Evolutionary conservation across 2,888 invertebrate genomes (phyloP), one percentile per base, ranked within the genome.

Genomic region (Latrodectus elegans): DNA sequence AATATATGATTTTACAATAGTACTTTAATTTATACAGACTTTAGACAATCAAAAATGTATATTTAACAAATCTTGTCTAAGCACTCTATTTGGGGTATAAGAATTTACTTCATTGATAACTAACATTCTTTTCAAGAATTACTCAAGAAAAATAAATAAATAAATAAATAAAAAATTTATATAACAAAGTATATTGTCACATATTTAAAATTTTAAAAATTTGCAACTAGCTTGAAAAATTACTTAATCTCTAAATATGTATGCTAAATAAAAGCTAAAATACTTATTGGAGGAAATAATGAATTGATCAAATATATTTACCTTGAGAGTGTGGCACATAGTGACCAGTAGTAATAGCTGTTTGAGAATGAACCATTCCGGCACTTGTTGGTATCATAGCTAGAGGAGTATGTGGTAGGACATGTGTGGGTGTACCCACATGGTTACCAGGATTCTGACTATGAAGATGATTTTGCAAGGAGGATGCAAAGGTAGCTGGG

Each of bases 261-360:
- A n/a, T 64, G 15, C 8, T 11, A 64, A 64, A 64, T n/a, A 64
- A 64, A 64, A n/a, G 15, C 8, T 64, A 64, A 17, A 64, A 64
- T 64, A 8, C 64, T 64, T 8, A 64, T n/a, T 15, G 14, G 64
- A 9, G 15, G 9, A n/a, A 64, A 64, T 15, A 15, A 4, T 60
- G 6, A 60, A 64, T 10, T 10, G 49, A 64, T 52, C 55, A 73
- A 81, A 22, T 65, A n/a, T 53, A 74, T 72, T 77, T 68, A 88
- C 88, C 88, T 85, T 88, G 88, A 49, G 84, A 78, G 74, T 88
- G 88, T 68, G 88, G 88, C 52, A 88, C 88, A 81, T 82, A 88
- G 60, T 84, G 88, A 17, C 80, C 81, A 65, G 74, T 76, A 38
- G 73, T 73, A 51, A 84, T 79, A n/a, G 84, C 79, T 14, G 82